These are phyloP conservation scores for Diachrysia chrysitis DNA, from an alignment of 2,888 invertebrate genomes.

Conservation along the genomic window DNA sequence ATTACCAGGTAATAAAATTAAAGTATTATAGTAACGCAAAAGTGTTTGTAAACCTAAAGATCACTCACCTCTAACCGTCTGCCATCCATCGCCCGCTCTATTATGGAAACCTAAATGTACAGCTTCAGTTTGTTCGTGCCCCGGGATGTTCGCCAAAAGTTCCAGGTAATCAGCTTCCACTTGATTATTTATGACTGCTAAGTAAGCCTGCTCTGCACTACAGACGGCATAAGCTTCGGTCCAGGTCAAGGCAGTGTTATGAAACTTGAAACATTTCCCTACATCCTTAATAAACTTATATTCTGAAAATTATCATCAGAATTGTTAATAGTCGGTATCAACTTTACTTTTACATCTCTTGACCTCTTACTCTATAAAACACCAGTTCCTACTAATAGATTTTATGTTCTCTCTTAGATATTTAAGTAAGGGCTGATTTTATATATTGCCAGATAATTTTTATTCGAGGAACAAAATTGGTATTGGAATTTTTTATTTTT, in stretches of 20 bases:
- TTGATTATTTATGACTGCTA: slow-evolving; percentile 72
- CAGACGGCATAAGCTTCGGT: slow-evolving; percentile 73
- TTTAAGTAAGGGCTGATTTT: no score
- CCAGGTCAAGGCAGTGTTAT: slow-evolving; percentile 73
- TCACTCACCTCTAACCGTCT: slow-evolving; percentile 68
- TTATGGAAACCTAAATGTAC: slow-evolving; percentile 67
- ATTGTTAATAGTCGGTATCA: not conserved
- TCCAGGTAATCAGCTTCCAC: slow-evolving; percentile 44
- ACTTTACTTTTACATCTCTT: no score
- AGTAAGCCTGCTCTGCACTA: slow-evolving; percentile 72
- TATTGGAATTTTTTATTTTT: no score
- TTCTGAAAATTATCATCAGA: slow-evolving; percentile 61
- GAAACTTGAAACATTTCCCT: slow-evolving; percentile 79
- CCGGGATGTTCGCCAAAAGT: slow-evolving; percentile 17
- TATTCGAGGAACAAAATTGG: no score
- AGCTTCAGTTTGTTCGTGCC: slow-evolving; percentile 23
- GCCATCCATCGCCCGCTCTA: slow-evolving; percentile 63
- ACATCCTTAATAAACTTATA: slow-evolving; percentile 65
- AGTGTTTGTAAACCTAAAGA: not conserved
- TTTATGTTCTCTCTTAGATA: no score
- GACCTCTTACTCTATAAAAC: no score
- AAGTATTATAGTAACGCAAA: not conserved
- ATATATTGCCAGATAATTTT: no score
- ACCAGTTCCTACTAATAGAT: no score
- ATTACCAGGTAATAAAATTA: no score